Percentiles rank a stretch among this genome's conserved stretches.
phyloP scores from a whole-genome alignment of 2,797 vertebrate genomes.

The Danio aesculapii region DNA sequence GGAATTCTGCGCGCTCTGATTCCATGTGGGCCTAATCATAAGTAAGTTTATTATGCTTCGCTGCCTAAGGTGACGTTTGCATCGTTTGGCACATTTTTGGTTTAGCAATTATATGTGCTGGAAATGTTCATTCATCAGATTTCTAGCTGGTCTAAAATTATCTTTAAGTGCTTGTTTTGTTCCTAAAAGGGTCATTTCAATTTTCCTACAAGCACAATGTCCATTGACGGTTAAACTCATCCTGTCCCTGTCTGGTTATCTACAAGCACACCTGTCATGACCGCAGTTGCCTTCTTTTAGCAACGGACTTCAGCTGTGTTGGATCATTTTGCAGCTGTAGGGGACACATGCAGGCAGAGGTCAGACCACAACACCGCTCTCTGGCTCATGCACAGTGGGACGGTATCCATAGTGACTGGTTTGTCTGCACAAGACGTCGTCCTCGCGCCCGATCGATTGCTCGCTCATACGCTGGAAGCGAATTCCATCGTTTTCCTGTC shows the following conservation, averaged over 20 bases:
- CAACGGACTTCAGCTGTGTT: conserved; percentile 23
- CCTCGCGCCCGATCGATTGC: conserved; percentile 33
- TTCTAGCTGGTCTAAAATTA: background rate
- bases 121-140: background rate
- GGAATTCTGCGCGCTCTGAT: no score
- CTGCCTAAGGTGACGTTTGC: background rate
- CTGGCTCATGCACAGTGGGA: conserved; percentile 22
- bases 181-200: background rate
- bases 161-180: background rate
- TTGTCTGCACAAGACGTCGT: conserved; percentile 22
- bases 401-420: conserved; percentile 48
- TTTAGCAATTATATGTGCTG: background rate
- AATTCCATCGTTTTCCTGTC: conserved; percentile 20
- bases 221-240: conserved; percentile 4
- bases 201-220: background rate
- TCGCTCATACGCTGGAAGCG: conserved; percentile 1
- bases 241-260: background rate
- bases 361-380: conserved; percentile 35
- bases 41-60: background rate
- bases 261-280: conserved; percentile 50
- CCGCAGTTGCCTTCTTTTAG: conserved; percentile 40
- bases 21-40: no score
- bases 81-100: background rate
- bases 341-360: conserved; percentile 49
- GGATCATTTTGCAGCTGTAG: conserved; percentile 47